These are phyloP conservation scores for Callimorpha dominula DNA, from an alignment of 2,888 invertebrate species.

Conservation along the genomic window DNA sequence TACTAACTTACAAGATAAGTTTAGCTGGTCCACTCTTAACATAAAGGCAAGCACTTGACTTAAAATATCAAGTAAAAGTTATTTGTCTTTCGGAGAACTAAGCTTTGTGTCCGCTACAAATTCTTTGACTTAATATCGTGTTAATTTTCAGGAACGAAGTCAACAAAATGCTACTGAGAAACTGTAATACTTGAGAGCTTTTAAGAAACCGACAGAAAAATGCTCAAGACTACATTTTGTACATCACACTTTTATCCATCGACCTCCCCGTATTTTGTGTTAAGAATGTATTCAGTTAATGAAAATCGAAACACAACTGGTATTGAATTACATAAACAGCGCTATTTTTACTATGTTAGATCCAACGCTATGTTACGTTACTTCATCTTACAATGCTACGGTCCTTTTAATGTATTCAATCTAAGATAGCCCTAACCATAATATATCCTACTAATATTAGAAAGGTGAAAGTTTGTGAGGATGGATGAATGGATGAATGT, in stretches of 20 bases:
- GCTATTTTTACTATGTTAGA: too few species aligned
- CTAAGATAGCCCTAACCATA: neutral
- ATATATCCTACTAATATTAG: neutral
- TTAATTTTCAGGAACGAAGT: neutral
- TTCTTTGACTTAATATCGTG: neutral
- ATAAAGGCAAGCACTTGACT: conserved; percentile 12
- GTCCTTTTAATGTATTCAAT: neutral
- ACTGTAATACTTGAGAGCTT: neutral
- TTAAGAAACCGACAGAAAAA: neutral
- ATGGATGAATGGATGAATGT: too few species aligned
- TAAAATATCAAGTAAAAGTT: conserved; percentile 33
- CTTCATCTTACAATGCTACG: neutral
- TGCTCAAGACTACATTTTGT: neutral
- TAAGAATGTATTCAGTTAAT: neutral
- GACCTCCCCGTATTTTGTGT: neutral
- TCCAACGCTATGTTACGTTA: neutral
- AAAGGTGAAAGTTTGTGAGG: too few species aligned
- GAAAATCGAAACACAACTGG: neutral
- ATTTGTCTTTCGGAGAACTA: conserved; percentile 10
- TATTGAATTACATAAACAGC: neutral
- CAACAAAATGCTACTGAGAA: neutral
- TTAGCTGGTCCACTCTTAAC: conserved; percentile 12
- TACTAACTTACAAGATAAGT: neutral
- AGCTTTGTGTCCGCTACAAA: neutral
- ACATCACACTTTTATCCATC: neutral